Conservation (phyloP, 2,113 vertebrate genomes). For the Serinus canaria region DNA sequence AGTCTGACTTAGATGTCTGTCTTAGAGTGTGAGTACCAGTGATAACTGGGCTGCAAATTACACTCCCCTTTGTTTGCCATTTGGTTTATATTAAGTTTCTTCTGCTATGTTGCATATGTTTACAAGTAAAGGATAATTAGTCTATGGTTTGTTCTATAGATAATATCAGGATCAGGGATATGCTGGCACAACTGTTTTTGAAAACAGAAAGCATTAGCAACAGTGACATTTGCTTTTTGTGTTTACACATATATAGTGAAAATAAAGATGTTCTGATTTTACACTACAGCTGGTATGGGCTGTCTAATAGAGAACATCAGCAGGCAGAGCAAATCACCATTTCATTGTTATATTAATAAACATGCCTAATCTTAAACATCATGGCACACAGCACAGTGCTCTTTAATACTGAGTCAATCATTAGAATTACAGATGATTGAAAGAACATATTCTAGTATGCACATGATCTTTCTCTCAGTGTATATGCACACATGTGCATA, state of each 20-base stretch:
- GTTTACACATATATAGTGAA: background rate
- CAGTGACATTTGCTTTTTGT: background rate
- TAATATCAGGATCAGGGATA: background rate
- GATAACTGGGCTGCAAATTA: background rate
- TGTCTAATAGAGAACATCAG: background rate
- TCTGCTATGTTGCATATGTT: background rate
- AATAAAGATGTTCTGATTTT: background rate
- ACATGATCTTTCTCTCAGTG: background rate
- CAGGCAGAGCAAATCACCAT: background rate
- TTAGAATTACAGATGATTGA: background rate
- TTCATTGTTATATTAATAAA: background rate
- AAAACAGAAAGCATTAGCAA: background rate
- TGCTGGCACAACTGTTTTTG: background rate
- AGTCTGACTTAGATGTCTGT: background rate
- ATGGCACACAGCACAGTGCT: background rate
- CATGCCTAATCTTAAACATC: background rate
- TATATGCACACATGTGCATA: background rate
- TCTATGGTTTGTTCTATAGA: background rate
- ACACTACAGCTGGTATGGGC: background rate
- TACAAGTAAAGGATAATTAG: background rate
- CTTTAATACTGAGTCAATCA: background rate
- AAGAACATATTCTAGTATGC: background rate
- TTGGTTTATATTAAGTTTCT: background rate
- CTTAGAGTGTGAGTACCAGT: background rate
- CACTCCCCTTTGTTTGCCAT: background rate